Evolutionary conservation across 2,888 invertebrate genomes (phyloP), one percentile per base, ranked within the genome.

Genomic region (Synanthedon tipuliformis): DNA sequence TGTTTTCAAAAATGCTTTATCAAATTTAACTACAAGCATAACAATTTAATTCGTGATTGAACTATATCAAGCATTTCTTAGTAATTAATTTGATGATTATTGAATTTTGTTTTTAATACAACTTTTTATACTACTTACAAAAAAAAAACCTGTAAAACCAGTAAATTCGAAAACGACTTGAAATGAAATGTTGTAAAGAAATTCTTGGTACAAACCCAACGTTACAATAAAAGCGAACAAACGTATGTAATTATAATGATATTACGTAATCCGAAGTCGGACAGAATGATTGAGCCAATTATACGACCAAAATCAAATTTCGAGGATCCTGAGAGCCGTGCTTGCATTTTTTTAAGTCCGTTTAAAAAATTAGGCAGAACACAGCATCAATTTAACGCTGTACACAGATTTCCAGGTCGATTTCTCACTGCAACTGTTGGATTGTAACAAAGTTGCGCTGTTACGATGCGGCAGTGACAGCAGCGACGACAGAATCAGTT

Each of bases 221-320:
- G n/a, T 45, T 12, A 45, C 11, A 58, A 54, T 59, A 61, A 60
- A 60, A 57, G 56, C 40, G 55, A 53, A 52, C 50, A 52, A 12
- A 57, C 54, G 52, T 50, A n/a, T n/a, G 45, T 54, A 53, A 55
- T 53, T 50, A 54, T 52, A 51, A 53, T 50, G n/a, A 52, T 10
- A 49, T 50, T 55, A 54, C 49, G 51, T 53, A 53, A 53, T 1
- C 13, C 41, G 50, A 50, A 40, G 11, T 5, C 34, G 57, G 55
- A 54, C 55, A 52, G 58, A 60, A 62, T 57, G 53, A 57, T 55
- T 57, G 23, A 54, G 54, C 59, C 56, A 59, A 62, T 18, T 55
- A 49, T 50, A 57, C 55, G 45, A 53, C 51, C 53, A 52, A 51
- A n/a, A 54, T 53, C 54, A 48, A 13, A 27, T 52, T 57, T 54